Evolutionary conservation across 2,113 vertebrate genomes (phyloP).

Genomic region (Grallaria varia): DNA sequence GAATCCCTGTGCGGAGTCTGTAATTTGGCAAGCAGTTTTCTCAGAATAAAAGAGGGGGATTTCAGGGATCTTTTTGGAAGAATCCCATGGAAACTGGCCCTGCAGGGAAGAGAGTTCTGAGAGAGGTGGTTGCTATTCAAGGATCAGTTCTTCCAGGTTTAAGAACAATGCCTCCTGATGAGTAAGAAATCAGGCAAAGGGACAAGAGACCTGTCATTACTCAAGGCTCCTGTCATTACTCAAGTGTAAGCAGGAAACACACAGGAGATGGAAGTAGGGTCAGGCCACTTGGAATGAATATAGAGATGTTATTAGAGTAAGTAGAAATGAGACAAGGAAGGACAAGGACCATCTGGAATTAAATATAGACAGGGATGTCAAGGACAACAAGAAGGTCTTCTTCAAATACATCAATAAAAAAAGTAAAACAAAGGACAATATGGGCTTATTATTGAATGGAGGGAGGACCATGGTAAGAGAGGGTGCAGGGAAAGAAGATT

Average conservation of each 20-base stretch:
- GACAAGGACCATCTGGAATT: not conserved
- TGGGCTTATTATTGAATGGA: not conserved
- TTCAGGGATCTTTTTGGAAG: not conserved
- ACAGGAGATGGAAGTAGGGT: not conserved
- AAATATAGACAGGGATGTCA: not conserved
- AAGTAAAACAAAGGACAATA: not conserved
- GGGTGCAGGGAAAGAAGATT: not conserved
- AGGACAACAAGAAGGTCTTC: not conserved
- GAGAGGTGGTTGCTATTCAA: not conserved
- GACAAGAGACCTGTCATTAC: not conserved
- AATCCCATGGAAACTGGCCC: not conserved
- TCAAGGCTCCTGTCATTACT: not conserved
- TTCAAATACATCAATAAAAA: not conserved
- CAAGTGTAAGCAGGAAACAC: not conserved
- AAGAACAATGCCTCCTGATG: not conserved
- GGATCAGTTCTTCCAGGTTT: not conserved
- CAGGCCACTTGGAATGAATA: not conserved
- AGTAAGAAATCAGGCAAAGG: not conserved
- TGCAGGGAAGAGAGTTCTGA: not conserved
- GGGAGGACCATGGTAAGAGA: not conserved
- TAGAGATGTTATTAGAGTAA: not conserved
- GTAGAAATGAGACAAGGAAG: not conserved
- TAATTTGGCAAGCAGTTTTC: not conserved
- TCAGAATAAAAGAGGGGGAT: not conserved
- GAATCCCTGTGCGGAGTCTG: not conserved